Base-by-base conservation (phyloP, 2,888 invertebrate species). In the Mesopsocus fuscifrons region DNA sequence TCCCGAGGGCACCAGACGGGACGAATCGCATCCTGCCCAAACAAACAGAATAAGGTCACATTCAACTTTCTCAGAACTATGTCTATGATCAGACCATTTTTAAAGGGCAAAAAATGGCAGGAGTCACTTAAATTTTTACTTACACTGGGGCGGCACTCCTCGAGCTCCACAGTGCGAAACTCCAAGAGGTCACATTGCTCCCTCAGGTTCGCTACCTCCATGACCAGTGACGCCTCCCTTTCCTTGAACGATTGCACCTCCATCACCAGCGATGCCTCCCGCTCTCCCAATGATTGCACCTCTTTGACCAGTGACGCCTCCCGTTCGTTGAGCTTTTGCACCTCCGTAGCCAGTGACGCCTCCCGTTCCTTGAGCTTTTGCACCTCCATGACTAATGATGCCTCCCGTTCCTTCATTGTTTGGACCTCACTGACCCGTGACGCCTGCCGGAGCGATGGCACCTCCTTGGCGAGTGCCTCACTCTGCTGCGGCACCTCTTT, bases 111-210 rank as follows among this genome's bases (percentile, higher is more conserved):
- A n/a, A n/a, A n/a, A n/a, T n/a, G n/a, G n/a, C n/a, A n/a, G n/a
- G n/a, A n/a, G n/a, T n/a, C n/a, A n/a, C n/a, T n/a, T n/a, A n/a
- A n/a, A n/a, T n/a, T n/a, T n/a, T n/a, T n/a, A 21, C 44, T 33
- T 16, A 21, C 34, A 16, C 41, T 30, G n/a, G 18, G 42, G 21
- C 44, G 45, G 15, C 43, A 46, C 59, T 77, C 79, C 59, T 81
- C 81, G 52, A 82, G 63, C 61, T 82, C 82, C 50, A 82, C 64
- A 51, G 81, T 67, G 41, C 82, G 66, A 65, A 82, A 82, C 65
- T 82, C 82, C 57, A 81, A 68, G 50, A 82, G 67, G 60, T 82
- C 82, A 59, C 80, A 77, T 58, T 81, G 81, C 58, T 82, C 82
- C 51, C 76, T 69, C 53, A 79, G 67, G 60, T 82, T 81, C 50